Percentiles rank a stretch among this genome's conserved stretches.
Evolutionary conservation across 2,888 invertebrate genomes (phyloP).

Genomic region (Zygothrica quintamaculata): DNA sequence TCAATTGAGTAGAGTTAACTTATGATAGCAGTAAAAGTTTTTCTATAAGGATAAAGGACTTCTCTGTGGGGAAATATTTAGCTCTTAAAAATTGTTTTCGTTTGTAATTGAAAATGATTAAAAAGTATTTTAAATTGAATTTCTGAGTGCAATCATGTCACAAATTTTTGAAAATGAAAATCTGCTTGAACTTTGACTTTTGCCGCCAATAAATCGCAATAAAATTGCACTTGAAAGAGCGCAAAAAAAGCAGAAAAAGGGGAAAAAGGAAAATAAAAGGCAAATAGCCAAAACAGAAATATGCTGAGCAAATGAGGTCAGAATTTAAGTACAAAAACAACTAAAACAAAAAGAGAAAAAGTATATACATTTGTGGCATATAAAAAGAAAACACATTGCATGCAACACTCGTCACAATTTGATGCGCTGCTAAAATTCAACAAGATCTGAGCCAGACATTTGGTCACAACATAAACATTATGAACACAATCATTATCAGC

Average conservation of each 20-base stretch:
- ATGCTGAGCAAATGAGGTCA: conserved; percentile 26
- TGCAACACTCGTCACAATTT: conserved; percentile 12
- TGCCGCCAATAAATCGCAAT: conserved; percentile 51
- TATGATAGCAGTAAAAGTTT: too few species aligned
- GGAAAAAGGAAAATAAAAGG: too few species aligned
- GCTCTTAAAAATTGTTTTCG: conserved; percentile 27
- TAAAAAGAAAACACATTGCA: conserved; percentile 5
- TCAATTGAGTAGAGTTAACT: too few species aligned
- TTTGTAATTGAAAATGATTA: conserved; percentile 16
- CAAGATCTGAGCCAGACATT: conserved; percentile 36
- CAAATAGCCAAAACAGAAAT: conserved; percentile 32
- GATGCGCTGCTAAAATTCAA: neutral
- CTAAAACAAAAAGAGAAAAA: conserved; percentile 4
- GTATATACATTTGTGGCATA: neutral
- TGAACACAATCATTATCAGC: too few species aligned
- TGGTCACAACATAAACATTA: too few species aligned
- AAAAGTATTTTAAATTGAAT: conserved; percentile 25
- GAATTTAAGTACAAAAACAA: neutral
- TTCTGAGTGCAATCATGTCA: too few species aligned
- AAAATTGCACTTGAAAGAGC: conserved; percentile 30
- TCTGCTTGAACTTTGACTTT: conserved; percentile 41
- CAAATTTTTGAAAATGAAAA: conserved; percentile 6
- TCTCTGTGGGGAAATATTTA: conserved; percentile 34
- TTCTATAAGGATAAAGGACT: too few species aligned
- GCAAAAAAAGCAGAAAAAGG: too few species aligned